phyloP scores from a whole-genome alignment of 2,113 vertebrate genomes.

The Ochotona princeps region DNA sequence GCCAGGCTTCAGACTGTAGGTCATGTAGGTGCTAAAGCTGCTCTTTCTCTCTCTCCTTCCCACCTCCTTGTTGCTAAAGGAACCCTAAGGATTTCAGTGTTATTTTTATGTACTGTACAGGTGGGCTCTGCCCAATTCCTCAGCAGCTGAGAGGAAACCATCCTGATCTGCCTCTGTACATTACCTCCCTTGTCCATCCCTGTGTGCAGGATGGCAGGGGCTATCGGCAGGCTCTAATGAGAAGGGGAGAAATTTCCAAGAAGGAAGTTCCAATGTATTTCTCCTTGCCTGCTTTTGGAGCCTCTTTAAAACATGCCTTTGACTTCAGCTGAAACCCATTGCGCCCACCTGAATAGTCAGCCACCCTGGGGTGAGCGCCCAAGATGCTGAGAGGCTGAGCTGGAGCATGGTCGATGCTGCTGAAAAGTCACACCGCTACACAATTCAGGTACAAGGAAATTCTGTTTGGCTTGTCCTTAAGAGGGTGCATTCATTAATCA shows the following conservation, averaged over 20 bases:
- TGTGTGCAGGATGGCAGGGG: conserved; percentile 36
- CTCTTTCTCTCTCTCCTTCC: neutral
- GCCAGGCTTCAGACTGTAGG: neutral
- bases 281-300: neutral
- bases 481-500: no score
- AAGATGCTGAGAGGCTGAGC: neutral
- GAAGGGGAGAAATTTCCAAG: conserved; percentile 71
- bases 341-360: conserved; percentile 24
- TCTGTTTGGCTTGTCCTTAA: neutral
- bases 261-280: conserved; percentile 7
- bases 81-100: neutral
- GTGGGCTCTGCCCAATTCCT: neutral
- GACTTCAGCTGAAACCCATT: conserved; percentile 63
- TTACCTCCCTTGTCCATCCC: conserved; percentile 52
- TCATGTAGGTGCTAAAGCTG: neutral
- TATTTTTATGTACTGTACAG: neutral
- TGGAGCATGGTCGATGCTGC: conserved; percentile 21
- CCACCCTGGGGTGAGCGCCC: neutral
- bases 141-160: neutral
- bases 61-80: neutral
- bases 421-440: neutral
- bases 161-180: conserved; percentile 38
- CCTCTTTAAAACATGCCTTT: neutral
- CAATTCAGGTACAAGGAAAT: neutral
- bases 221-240: conserved; percentile 73